Evolutionary conservation across 2,113 vertebrate genomes (phyloP), one percentile per base, ranked within the genome.

Genomic region (Sebastes schlegelii): DNA sequence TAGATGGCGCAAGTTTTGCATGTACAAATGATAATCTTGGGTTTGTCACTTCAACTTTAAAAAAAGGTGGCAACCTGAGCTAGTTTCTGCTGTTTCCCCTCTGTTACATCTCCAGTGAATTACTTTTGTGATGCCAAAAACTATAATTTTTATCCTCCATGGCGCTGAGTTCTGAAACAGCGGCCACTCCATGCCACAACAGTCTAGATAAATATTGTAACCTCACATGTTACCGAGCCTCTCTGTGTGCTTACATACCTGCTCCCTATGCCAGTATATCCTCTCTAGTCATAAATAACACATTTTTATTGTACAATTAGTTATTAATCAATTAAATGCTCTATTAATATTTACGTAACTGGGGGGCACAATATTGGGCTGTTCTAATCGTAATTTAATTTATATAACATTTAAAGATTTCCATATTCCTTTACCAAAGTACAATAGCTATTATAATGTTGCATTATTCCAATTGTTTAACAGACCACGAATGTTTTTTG

Each of bases 181-280:
- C n/a, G 51, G 45, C 48, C 48, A 46, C 54, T 61, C 40, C 0
- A 40, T 8, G 16, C 46, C 45, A 54, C 51, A 48, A 75, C 51
- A 17, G 61, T 72, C 75, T 13, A 23, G 51, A 66, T 57, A 51
- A 70, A 85, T 62, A 80, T 43, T 76, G 61, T 74, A 77, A 74
- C 34, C 63, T 71, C 65, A 26, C 42, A 49, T 17, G 14, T 66
- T 60, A 43, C 77, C 66, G 42, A 26, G 57, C 23, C 17, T 45
- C 6, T 71, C 21, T 46, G 48, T 60, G 13, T 62, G 43, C 55
- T 62, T 54, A 40, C 57, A 17, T 42, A 13, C 42, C 67, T 66
- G 46, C 64, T 46, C 19, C 23, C 21, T 9, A 1, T 21, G 65
- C 72, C 72, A 76, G 76, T 51, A 77, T 11, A 66, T 83, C 80